phyloP scores from a whole-genome alignment of 2,113 vertebrate genomes.

The Chaetops frenatus region DNA sequence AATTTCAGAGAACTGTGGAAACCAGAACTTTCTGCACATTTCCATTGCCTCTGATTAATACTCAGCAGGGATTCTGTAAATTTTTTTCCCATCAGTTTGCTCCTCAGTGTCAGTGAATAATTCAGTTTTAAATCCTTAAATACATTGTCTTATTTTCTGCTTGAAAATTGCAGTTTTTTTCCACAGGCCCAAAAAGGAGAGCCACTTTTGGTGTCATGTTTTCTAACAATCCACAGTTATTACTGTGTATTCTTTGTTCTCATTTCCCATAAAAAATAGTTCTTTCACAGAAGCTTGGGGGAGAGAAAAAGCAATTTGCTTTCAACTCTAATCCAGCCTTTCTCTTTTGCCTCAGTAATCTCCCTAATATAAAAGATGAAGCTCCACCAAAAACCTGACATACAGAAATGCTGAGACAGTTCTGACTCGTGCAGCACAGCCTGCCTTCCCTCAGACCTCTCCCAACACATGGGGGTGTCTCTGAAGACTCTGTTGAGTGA shows the following conservation, averaged over 20 bases:
- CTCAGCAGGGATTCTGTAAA: background rate
- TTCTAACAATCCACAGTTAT: background rate
- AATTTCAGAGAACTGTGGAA: background rate
- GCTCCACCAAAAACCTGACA: background rate
- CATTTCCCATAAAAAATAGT: background rate
- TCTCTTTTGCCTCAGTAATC: background rate
- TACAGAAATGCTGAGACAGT: background rate
- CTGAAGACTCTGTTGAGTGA: background rate
- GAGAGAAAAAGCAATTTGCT: background rate
- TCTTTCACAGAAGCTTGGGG: background rate
- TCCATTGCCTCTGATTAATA: background rate
- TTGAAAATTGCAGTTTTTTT: background rate
- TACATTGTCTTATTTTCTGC: background rate
- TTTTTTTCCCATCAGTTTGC: background rate
- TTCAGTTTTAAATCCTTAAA: background rate
- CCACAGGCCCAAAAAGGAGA: background rate
- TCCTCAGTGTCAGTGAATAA: background rate
- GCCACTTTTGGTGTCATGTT: background rate
- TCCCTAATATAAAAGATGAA: background rate
- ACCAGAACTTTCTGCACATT: background rate
- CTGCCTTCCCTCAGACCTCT: background rate
- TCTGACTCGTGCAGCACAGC: background rate
- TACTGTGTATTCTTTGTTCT: background rate
- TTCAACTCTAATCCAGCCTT: background rate
- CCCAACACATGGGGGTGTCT: background rate